Evolutionary conservation across 2,113 vertebrate species (phyloP).

Genomic region (Eleginops maclovinus): DNA sequence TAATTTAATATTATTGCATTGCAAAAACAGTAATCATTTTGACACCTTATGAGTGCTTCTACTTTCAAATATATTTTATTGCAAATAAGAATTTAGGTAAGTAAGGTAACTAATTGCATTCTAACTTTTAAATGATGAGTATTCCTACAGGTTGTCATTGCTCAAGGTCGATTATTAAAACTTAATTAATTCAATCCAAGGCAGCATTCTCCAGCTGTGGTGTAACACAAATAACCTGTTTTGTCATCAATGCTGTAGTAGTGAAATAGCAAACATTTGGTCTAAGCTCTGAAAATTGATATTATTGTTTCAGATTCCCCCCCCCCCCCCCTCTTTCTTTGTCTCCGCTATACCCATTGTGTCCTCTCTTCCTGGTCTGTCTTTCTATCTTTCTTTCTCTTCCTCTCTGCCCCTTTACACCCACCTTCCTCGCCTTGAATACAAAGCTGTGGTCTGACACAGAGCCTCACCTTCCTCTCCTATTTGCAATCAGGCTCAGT

Average conservation of each 20-base stretch:
- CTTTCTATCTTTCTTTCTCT: slow-evolving; percentile 57
- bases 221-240: slow-evolving; percentile 12
- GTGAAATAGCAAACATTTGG: slow-evolving; percentile 30
- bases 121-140: not conserved
- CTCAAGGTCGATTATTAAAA: not conserved
- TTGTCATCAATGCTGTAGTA: slow-evolving; percentile 50
- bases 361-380: slow-evolving; percentile 58
- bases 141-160: not conserved
- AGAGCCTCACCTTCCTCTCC: slow-evolving; percentile 52
- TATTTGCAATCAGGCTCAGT: slow-evolving; percentile 41
- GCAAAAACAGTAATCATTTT: not conserved
- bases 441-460: slow-evolving; percentile 58
- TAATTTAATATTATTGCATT: not conserved
- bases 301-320: slow-evolving; percentile 63
- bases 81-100: no score
- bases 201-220: not conserved
- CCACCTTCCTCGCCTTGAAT: slow-evolving; percentile 30
- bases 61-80: not conserved
- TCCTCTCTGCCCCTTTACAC: slow-evolving; percentile 58
- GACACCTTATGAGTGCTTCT: not conserved
- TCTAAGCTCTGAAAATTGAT: slow-evolving; percentile 70
- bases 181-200: not conserved
- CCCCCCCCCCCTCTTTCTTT: slow-evolving; percentile 38
- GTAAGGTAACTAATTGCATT: not conserved
- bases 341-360: slow-evolving; percentile 64